Conservation (phyloP, 2,113 vertebrate species). For the Herpetotheres cachinnans region DNA sequence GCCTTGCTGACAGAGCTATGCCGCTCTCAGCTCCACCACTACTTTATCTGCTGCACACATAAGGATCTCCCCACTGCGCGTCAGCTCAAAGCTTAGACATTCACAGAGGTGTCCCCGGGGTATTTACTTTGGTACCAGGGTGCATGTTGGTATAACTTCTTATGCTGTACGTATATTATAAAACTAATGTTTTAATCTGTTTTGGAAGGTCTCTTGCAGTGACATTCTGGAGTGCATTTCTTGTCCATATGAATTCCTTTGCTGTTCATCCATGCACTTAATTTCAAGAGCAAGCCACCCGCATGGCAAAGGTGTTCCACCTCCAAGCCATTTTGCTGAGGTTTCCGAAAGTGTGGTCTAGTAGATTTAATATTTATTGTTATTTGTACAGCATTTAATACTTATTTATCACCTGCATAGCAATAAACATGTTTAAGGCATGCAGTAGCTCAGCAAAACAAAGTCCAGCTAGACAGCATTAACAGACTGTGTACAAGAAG, state of each 20-base stretch:
- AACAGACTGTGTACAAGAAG: not conserved
- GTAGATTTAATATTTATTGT: slow-evolving; percentile 25
- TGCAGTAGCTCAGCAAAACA: not conserved
- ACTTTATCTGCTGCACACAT: not conserved
- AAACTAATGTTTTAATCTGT: not conserved
- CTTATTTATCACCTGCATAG: not conserved
- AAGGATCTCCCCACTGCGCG: not conserved
- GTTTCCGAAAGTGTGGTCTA: not conserved
- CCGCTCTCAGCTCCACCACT: not conserved
- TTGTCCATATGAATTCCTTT: not conserved
- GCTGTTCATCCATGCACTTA: not conserved
- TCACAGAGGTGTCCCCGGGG: not conserved
- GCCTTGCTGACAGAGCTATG: not conserved
- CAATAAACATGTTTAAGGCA: not conserved
- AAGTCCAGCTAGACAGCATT: not conserved
- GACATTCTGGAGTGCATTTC: not conserved
- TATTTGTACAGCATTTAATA: slow-evolving; percentile 5
- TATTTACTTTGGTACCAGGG: not conserved
- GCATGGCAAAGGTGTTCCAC: not conserved
- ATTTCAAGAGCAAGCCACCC: not conserved
- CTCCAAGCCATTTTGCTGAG: not conserved
- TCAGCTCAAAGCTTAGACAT: not conserved
- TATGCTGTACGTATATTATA: not conserved
- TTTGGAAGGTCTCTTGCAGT: not conserved
- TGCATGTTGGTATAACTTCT: not conserved